A percentile compares a stretch with the other conserved stretches of the same genome.
phyloP scores from a whole-genome alignment of 2,113 vertebrate genomes.

The Columba janthina region DNA sequence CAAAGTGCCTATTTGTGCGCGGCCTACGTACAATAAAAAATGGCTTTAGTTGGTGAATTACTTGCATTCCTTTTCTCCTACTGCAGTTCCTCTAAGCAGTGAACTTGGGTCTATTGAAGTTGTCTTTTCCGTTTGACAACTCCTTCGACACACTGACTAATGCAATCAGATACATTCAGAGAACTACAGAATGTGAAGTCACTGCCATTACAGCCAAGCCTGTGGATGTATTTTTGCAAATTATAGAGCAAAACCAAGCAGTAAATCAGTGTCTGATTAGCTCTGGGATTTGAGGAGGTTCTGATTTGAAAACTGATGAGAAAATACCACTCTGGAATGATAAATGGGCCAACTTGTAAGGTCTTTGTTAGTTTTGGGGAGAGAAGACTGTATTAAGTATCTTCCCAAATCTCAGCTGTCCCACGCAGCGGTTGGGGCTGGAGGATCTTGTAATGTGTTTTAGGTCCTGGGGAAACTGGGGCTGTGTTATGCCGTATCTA shows the following conservation, averaged over 20 bases:
- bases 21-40: background rate
- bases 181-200: background rate
- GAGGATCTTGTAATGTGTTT: background rate
- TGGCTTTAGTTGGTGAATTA: background rate
- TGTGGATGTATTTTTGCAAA: conserved; percentile 1
- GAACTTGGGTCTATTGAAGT: background rate
- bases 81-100: background rate
- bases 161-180: conserved; percentile 41
- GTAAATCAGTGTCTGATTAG: conserved; percentile 46
- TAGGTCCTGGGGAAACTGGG: background rate
- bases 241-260: conserved; percentile 15
- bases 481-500: background rate
- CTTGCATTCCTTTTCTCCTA: background rate
- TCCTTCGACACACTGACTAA: background rate
- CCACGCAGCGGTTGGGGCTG: background rate
- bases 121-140: background rate
- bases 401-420: background rate
- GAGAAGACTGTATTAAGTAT: background rate
- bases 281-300: background rate
- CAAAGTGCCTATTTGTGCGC: background rate
- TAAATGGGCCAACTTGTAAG: background rate
- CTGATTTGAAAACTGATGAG: conserved; percentile 44
- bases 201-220: background rate
- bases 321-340: conserved; percentile 17
- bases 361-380: background rate